Conservation (phyloP, 2,888 invertebrate genomes). For the Nomada goodeniana region DNA sequence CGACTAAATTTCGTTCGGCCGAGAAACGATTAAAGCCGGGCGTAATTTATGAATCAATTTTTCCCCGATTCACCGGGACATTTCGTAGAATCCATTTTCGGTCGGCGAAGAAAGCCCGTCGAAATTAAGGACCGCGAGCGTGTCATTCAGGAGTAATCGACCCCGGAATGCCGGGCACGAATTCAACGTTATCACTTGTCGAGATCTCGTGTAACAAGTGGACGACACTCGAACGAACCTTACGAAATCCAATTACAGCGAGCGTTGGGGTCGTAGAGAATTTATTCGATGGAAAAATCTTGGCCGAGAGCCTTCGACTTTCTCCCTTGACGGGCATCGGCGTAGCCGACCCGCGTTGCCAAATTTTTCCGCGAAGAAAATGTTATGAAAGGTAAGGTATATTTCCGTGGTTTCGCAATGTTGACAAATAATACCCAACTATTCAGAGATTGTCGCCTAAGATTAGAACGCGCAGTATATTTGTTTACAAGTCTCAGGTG, state of each 20-base stretch:
- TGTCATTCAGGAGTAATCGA: constrained; percentile 55
- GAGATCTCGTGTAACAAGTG: constrained; percentile 34
- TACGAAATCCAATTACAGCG: constrained; percentile 59
- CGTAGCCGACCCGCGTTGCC: background rate
- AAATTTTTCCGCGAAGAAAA: too few species aligned
- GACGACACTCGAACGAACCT: constrained; percentile 16
- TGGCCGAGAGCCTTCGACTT: constrained; percentile 26
- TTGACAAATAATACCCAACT: background rate
- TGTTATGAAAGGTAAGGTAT: too few species aligned
- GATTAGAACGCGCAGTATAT: background rate
- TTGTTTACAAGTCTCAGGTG: too few species aligned
- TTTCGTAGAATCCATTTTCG: constrained; percentile 13
- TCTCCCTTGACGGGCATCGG: background rate
- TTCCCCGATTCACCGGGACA: background rate
- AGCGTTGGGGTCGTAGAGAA: constrained; percentile 50
- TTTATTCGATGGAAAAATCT: background rate
- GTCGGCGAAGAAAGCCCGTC: constrained; percentile 7
- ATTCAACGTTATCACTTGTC: constrained; percentile 44
- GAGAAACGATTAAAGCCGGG: constrained; percentile 38
- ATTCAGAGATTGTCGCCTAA: constrained; percentile 3
- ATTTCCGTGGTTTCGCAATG: background rate
- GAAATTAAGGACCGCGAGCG: constrained; percentile 27
- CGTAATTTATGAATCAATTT: constrained; percentile 34
- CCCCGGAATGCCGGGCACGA: constrained; percentile 39
- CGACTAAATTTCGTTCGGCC: constrained; percentile 18